phyloP scores from a whole-genome alignment of 2,113 vertebrate species.

The Melanotaenia duboulayi region DNA sequence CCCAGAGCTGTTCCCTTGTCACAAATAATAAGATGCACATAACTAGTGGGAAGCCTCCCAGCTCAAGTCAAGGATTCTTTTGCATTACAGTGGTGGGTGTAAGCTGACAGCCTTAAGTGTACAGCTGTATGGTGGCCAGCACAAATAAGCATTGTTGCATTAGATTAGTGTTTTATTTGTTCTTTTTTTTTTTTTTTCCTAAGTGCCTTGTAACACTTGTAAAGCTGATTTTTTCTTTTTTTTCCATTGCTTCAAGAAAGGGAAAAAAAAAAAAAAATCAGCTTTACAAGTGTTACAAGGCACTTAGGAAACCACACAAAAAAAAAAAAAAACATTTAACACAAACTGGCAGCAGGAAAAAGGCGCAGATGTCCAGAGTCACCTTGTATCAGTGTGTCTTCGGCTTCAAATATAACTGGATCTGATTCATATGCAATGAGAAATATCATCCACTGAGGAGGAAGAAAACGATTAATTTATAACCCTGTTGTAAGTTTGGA shows the following conservation, averaged over 20 bases:
- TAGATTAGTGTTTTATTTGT: conserved; percentile 15
- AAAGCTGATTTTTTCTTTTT: conserved; percentile 8
- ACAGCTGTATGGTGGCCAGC: conserved; percentile 24
- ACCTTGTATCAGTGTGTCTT: conserved; percentile 12
- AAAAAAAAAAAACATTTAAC: conserved; percentile 24
- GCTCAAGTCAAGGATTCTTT: conserved; percentile 52
- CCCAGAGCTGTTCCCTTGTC: conserved; percentile 46
- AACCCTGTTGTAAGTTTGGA: conserved; percentile 4
- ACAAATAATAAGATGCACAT: conserved; percentile 37
- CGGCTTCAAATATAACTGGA: conserved; percentile 19
- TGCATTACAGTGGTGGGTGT: conserved; percentile 42
- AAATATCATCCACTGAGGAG: conserved; percentile 7
- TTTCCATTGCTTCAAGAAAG: background rate
- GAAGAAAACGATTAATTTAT: conserved; percentile 8
- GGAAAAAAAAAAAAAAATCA: conserved; percentile 2
- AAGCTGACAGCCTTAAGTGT: conserved; percentile 20
- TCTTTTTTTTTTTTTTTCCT: conserved; percentile 17
- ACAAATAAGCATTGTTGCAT: conserved; percentile 36
- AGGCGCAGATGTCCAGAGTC: too few species aligned
- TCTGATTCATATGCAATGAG: background rate
- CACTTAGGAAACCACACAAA: conserved; percentile 25
- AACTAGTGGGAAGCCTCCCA: conserved; percentile 40
- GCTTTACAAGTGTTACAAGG: conserved; percentile 9
- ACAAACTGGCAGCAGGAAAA: conserved; percentile 2
- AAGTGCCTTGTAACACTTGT: conserved; percentile 16